These are phyloP conservation scores for Hippocampus kuda DNA, from an alignment of 2,797 vertebrate genomes.

Conservation along the genomic window DNA sequence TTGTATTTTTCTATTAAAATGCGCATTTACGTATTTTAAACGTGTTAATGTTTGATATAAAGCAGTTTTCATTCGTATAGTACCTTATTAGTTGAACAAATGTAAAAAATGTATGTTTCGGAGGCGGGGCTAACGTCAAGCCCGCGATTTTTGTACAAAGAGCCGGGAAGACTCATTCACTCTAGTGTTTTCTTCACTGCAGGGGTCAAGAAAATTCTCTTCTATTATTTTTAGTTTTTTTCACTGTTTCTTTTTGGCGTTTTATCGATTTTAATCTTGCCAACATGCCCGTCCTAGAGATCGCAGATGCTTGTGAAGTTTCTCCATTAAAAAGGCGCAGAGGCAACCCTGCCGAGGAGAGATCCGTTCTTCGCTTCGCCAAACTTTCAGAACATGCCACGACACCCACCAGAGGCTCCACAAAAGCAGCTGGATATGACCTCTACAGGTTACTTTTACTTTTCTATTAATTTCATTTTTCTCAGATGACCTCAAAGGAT, in stretches of 20 bases:
- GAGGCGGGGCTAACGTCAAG: background rate
- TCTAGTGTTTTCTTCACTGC: background rate
- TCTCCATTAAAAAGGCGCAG: constrained; percentile 71
- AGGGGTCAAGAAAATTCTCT: background rate
- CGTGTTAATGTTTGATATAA: too few species aligned
- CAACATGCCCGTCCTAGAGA: constrained; percentile 74
- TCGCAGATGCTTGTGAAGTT: constrained; percentile 19
- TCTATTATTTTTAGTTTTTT: background rate
- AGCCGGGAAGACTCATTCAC: background rate
- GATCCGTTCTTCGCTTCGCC: constrained; percentile 70
- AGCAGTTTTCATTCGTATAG: background rate
- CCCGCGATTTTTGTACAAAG: background rate
- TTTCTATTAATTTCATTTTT: background rate
- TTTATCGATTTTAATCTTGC: background rate
- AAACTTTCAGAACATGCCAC: constrained; percentile 79
- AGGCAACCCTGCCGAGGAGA: constrained; percentile 22
- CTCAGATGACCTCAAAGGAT: background rate
- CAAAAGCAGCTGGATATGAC: constrained; percentile 84
- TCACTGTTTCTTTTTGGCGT: background rate
- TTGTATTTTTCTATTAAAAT: too few species aligned
- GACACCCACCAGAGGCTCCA: constrained; percentile 76
- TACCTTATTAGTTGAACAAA: background rate
- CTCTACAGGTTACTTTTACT: constrained; percentile 73
- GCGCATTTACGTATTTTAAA: too few species aligned
- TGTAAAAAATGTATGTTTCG: background rate